phyloP scores from a whole-genome alignment of 2,113 vertebrate genomes.

The Tyto alba region DNA sequence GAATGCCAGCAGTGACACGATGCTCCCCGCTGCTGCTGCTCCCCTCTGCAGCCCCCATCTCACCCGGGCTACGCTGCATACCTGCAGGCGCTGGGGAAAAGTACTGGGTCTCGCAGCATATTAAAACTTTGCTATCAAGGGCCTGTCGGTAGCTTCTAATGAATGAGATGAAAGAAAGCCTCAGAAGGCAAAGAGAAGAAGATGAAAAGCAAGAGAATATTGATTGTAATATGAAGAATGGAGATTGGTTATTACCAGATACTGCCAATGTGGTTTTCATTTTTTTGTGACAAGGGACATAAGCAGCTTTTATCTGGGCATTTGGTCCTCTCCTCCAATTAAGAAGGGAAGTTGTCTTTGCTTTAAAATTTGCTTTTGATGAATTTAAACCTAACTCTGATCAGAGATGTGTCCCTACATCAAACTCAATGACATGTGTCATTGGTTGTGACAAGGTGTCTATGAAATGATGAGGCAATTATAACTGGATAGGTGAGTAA shows the following conservation, averaged over 20 bases:
- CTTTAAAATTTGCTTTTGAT: neutral
- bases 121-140: neutral
- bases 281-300: neutral
- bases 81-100: too few relatives aligned
- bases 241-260: neutral
- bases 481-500: neutral
- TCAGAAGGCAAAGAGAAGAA: neutral
- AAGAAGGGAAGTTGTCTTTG: neutral
- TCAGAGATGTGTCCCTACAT: neutral
- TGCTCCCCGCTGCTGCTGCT: neutral
- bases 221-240: neutral
- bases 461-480: neutral
- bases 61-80: neutral
- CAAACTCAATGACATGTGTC: neutral
- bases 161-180: neutral
- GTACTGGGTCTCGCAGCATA: accelerated
- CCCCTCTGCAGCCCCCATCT: neutral
- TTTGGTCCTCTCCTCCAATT: neutral
- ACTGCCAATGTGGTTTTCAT: neutral
- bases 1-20: accelerated
- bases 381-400: neutral
- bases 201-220: neutral
- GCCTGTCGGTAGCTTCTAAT: neutral
- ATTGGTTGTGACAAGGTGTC: neutral
- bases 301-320: neutral